Conservation (phyloP, 92 coral and sea anemone species). For the Zoanthus solanderi region DNA sequence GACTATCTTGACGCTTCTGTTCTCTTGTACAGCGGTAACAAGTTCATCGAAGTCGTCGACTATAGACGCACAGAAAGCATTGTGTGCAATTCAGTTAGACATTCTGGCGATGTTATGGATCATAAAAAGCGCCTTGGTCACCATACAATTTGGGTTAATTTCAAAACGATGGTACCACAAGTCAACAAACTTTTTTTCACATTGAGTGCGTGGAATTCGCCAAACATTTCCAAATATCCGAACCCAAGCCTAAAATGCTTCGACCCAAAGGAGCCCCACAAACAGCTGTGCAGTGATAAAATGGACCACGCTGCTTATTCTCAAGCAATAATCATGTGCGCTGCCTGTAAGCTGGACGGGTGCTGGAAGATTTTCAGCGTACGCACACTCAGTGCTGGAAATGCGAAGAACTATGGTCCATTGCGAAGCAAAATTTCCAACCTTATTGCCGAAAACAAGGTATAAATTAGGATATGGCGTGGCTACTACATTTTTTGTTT, state of each 20-base stretch:
- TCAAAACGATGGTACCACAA: constrained; percentile 70
- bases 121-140: constrained; percentile 64
- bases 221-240: constrained; percentile 87
- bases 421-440: constrained; percentile 62
- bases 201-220: constrained; percentile 90
- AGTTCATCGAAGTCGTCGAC: constrained; percentile 72
- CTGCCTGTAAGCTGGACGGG: constrained; percentile 78
- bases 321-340: constrained; percentile 96
- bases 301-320: constrained; percentile 93
- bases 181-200: constrained; percentile 92
- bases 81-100: constrained; percentile 63
- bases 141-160: constrained; percentile 80
- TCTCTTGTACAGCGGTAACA: constrained; percentile 76
- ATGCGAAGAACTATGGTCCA: constrained; percentile 78
- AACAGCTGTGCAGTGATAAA: constrained; percentile 89
- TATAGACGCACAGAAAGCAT: background rate
- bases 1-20: constrained; percentile 94
- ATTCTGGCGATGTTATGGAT: constrained; percentile 96
- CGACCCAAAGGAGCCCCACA: constrained; percentile 81
- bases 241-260: constrained; percentile 88
- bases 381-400: constrained; percentile 79
- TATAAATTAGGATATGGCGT: background rate
- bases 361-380: constrained; percentile 91
- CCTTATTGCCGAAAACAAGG: constrained; percentile 57
- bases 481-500: background rate